Evolutionary conservation across 2,888 invertebrate species (phyloP).

Genomic region (Morinoia aosen): DNA sequence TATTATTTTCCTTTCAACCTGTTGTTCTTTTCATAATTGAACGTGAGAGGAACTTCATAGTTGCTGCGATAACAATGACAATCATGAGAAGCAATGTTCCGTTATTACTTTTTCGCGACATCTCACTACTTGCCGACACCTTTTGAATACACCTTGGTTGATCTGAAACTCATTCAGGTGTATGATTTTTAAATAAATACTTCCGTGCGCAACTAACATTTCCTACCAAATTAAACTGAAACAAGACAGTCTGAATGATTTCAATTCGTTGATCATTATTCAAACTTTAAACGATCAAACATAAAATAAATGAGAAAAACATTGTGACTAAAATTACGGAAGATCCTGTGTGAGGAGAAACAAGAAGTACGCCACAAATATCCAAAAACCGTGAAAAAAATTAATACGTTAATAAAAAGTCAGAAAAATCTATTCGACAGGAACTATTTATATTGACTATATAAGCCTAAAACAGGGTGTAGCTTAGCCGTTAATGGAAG

Average conservation of each 20-base stretch:
- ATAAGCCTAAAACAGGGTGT: not conserved
- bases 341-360: not conserved
- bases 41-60: not conserved
- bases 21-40: not conserved
- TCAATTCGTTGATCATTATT: not conserved
- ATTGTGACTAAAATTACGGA: not conserved
- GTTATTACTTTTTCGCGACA: no score
- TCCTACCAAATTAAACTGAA: not conserved
- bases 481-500: not conserved
- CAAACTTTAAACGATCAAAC: not conserved
- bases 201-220: not conserved
- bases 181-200: not conserved
- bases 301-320: not conserved
- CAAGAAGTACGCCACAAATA: not conserved
- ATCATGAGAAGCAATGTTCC: no score
- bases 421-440: not conserved
- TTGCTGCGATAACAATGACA: not conserved
- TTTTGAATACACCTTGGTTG: not conserved
- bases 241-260: not conserved
- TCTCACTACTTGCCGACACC: not conserved
- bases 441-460: not conserved
- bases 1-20: not conserved
- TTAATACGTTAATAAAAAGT: not conserved
- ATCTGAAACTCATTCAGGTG: not conserved
- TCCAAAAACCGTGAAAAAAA: not conserved